Conservation (phyloP, 2,888 invertebrate genomes). For the Drosophila subquinaria region DNA sequence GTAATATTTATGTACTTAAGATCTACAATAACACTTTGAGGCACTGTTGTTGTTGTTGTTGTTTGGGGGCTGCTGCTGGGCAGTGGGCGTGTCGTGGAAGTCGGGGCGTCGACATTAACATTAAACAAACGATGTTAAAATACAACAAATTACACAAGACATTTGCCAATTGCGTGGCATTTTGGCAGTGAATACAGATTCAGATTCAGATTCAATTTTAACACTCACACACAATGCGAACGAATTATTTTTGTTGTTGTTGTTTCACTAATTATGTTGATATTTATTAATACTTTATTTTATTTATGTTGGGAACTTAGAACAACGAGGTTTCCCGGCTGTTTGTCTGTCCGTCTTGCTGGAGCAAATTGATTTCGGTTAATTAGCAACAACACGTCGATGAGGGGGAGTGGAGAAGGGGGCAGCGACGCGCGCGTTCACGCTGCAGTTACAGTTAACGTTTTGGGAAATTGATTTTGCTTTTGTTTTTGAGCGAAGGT, state of each 20-base stretch:
- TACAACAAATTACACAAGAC: conserved; percentile 50
- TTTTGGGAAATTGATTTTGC: conserved; percentile 48
- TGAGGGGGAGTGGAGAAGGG: conserved; percentile 4
- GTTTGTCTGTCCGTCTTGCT: conserved; percentile 27
- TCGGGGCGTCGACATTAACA: conserved; percentile 14
- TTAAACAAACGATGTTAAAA: conserved; percentile 39
- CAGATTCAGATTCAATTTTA: conserved; percentile 26
- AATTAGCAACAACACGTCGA: conserved; percentile 56
- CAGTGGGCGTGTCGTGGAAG: conserved; percentile 18
- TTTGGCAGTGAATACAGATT: conserved; percentile 52
- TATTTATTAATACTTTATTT: conserved; percentile 26
- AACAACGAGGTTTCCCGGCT: conserved; percentile 22
- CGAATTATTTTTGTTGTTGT: conserved; percentile 1
- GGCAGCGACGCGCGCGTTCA: conserved; percentile 55
- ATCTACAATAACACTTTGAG: conserved; percentile 48
- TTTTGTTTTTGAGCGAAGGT: conserved; percentile 55
- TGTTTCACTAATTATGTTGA: conserved; percentile 37
- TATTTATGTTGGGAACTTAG: conserved; percentile 12
- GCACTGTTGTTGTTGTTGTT: conserved; percentile 33
- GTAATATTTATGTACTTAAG: conserved; percentile 34
- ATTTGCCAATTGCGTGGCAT: conserved; percentile 54
- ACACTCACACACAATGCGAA: conserved; percentile 26
- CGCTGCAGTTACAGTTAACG: conserved; percentile 56
- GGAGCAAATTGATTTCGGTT: conserved; percentile 49
- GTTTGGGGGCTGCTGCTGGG: conserved; percentile 5